Percentiles rank a stretch among this genome's conserved stretches.
Evolutionary conservation across 2,888 invertebrate genomes (phyloP).

Genomic region (Erebia ligea): DNA sequence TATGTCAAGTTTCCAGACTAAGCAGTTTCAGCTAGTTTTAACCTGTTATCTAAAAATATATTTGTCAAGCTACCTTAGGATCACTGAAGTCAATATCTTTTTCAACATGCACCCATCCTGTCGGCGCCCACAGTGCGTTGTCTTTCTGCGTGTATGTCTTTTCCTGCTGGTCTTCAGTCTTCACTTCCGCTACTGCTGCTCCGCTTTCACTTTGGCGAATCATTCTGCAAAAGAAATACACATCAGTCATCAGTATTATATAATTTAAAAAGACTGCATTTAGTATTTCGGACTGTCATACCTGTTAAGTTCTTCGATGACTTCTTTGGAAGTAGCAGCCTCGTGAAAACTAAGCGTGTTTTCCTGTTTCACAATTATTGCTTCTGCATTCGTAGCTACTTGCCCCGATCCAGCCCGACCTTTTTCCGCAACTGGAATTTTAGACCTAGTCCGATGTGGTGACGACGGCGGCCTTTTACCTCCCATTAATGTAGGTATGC

Average conservation of each 20-base stretch:
- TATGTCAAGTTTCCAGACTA: too few species aligned
- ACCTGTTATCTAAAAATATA: not conserved
- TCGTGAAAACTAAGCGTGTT: constrained; percentile 88
- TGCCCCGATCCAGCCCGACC: constrained; percentile 51
- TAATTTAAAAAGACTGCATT: not conserved
- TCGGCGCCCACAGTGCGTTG: constrained; percentile 86
- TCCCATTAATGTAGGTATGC: constrained; percentile 80
- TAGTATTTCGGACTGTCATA: constrained; percentile 41
- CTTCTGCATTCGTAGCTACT: constrained; percentile 53
- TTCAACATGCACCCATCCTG: constrained; percentile 92
- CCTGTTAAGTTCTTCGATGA: constrained; percentile 89
- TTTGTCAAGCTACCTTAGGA: constrained; percentile 84
- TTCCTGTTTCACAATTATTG: constrained; percentile 79
- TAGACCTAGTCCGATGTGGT: constrained; percentile 66
- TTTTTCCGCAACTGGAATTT: constrained; percentile 71
- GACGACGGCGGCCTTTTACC: constrained; percentile 77
- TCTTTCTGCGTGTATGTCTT: constrained; percentile 72
- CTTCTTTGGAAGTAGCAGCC: constrained; percentile 89
- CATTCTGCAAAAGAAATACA: constrained; percentile 59
- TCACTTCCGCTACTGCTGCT: constrained; percentile 48
- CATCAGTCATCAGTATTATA: not conserved
- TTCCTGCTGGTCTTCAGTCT: constrained; percentile 48
- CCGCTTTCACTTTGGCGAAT: constrained; percentile 73
- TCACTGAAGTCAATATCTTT: constrained; percentile 90
- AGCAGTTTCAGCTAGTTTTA: too few species aligned